These are phyloP conservation scores for Garrulus glandarius DNA, from an alignment of 2,797 vertebrate species.

Conservation along the genomic window DNA sequence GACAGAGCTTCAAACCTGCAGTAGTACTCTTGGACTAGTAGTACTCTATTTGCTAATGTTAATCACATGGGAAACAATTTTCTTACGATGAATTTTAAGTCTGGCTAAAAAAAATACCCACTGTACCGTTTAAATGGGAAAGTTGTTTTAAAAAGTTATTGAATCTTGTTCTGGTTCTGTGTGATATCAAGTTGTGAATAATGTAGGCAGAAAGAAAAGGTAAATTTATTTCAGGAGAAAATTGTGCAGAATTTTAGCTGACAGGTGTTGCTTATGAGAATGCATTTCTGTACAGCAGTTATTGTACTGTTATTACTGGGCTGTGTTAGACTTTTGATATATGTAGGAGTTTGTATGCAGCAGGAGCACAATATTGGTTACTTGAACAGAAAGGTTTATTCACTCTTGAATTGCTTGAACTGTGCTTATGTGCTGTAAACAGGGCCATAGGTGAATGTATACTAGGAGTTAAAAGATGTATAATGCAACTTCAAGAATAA, in stretches of 20 bases:
- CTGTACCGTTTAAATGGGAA: not conserved
- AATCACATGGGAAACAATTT: not conserved
- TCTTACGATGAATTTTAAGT: not conserved
- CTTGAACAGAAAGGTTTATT: not conserved
- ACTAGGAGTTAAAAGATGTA: not conserved
- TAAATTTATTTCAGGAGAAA: slow-evolving; percentile 7
- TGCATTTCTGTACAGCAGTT: not conserved
- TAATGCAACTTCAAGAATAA: not conserved
- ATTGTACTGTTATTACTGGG: not conserved
- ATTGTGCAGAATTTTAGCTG: not conserved
- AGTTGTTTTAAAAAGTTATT: slow-evolving; percentile 11
- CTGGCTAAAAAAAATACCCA: not conserved
- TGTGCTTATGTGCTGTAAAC: not conserved
- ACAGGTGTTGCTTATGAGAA: not conserved
- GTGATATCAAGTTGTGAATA: slow-evolving; percentile 49
- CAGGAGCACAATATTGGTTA: not conserved
- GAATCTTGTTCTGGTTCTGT: slow-evolving; percentile 41
- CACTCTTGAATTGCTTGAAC: not conserved
- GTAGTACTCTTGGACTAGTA: not conserved
- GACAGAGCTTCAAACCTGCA: not conserved
- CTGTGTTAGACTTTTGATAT: not conserved
- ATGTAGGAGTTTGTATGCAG: not conserved
- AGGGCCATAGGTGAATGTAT: not conserved
- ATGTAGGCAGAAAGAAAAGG: slow-evolving; percentile 26
- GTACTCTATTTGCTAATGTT: not conserved